phyloP scores from a whole-genome alignment of 2,797 vertebrate species.

The Gadopsis marmoratus region DNA sequence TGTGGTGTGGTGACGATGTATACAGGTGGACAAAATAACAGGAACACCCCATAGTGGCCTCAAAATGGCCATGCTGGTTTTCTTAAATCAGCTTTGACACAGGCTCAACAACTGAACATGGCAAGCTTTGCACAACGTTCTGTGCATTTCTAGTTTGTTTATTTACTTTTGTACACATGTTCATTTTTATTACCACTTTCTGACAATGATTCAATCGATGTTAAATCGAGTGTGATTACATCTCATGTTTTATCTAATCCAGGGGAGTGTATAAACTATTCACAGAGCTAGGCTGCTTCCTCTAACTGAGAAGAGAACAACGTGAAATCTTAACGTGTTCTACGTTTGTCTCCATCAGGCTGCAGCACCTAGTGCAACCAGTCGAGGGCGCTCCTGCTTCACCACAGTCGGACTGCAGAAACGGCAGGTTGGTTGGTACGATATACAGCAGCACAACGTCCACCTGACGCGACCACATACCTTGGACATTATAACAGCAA shows the following conservation, averaged over 20 bases:
- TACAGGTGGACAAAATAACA: neutral
- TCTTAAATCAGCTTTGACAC: neutral
- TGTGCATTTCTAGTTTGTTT: neutral
- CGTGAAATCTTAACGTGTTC: neutral
- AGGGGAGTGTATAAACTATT: neutral
- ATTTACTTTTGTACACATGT: no score
- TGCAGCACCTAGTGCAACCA: constrained; percentile 20
- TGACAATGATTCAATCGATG: neutral
- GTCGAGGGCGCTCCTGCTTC: constrained; percentile 43
- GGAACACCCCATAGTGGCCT: neutral
- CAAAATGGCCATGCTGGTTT: no score
- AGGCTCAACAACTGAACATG: neutral
- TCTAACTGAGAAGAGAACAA: neutral
- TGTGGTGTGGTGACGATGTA: neutral
- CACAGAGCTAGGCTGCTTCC: neutral
- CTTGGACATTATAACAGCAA: no score
- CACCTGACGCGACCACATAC: neutral
- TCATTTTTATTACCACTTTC: neutral
- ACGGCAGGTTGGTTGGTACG: constrained; percentile 4
- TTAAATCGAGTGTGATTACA: neutral
- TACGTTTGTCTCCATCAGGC: neutral
- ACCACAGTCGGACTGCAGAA: neutral
- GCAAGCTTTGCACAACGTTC: neutral
- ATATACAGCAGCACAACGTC: neutral
- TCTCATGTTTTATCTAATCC: neutral